Evolutionary conservation across 2,797 vertebrate genomes (phyloP), one percentile per base, ranked within the genome.

Genomic region (Myotis vivesi): DNA sequence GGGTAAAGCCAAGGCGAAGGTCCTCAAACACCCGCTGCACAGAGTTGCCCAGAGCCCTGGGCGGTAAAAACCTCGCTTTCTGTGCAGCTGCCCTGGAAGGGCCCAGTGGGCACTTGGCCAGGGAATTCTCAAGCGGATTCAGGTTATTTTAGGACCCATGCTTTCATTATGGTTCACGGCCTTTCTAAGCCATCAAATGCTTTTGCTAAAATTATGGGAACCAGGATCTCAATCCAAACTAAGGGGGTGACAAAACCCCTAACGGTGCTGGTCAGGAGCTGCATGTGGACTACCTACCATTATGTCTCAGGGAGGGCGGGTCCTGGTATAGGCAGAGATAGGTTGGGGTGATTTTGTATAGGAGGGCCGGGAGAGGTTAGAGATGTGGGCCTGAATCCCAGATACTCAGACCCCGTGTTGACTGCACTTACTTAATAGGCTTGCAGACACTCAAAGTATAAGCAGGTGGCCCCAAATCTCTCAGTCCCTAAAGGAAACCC

Each of bases 61-160:
- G 0, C 17, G 9, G 13, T 10, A 17, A 2, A 1, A 38, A 13
- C 41, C 33, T 0, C 6, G n/a, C 19, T 28, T 30, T 46, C 62
- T 13, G 17, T 8, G 71, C 1, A 1, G 22, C 59, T 16, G 53
- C 57, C 6, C 36, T 33, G 3, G 77, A 3, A 12, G 80, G n/a
- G 33, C 38, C 64, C 3, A 8, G 9, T 6, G 3, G 0, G 1
- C 12, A 6, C 8, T 13, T 30, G 2, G 1, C 25, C 8, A n/a
- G 25, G n/a, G n/a, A 75, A 25, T 30, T 23, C 19, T 19, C 20
- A 49, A 19, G 55, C 0, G 0, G 2, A 23, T 55, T 83, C 20
- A 11, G 17, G 38, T 57, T 55, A 44, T 55, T 57, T 55, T n/a
- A 49, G 22, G 38, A 20, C 53, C 49, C 17, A 13, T 13, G 57